phyloP scores from a whole-genome alignment of 37 sponge, comb jelly and placozoan genomes.

The Crambe crambe region DNA sequence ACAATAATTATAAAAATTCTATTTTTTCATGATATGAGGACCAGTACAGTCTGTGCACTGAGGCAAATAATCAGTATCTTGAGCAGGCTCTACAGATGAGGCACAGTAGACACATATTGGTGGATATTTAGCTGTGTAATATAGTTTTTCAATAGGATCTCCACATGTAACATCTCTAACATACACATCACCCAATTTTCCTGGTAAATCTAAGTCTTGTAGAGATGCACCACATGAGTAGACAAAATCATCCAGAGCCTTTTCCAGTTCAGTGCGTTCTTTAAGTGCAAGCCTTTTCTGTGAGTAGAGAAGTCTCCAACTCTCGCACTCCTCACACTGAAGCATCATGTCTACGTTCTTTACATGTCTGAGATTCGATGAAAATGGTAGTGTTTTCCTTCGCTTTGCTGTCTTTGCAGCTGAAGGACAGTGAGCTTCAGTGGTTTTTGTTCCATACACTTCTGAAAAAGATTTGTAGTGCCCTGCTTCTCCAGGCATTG shows the following conservation, averaged over 20 bases:
- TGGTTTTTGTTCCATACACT: constrained; percentile 11
- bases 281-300: constrained; percentile 13
- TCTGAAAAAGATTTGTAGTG: background rate
- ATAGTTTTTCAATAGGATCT: constrained; percentile 6
- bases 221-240: constrained; percentile 5
- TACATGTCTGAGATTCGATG: constrained; percentile 31
- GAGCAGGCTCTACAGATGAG: too few species aligned
- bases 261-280: constrained; percentile 24
- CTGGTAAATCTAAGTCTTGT: constrained; percentile 8
- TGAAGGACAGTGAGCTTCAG: constrained; percentile 29
- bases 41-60: too few species aligned
- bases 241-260: too few species aligned
- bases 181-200: background rate
- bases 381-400: constrained; percentile 37
- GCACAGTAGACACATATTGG: too few species aligned
- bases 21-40: too few species aligned
- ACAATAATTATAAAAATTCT: too few species aligned
- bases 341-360: constrained; percentile 42
- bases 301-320: constrained; percentile 31
- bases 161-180: constrained; percentile 6
- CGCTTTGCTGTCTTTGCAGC: constrained; percentile 8
- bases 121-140: constrained; percentile 22
- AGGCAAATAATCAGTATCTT: too few species aligned
- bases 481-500: background rate
- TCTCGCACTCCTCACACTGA: too few species aligned